Percentiles rank a stretch among this genome's conserved stretches.
phyloP scores from a whole-genome alignment of 2,113 vertebrate genomes.

The Tachysurus vachellii region DNA sequence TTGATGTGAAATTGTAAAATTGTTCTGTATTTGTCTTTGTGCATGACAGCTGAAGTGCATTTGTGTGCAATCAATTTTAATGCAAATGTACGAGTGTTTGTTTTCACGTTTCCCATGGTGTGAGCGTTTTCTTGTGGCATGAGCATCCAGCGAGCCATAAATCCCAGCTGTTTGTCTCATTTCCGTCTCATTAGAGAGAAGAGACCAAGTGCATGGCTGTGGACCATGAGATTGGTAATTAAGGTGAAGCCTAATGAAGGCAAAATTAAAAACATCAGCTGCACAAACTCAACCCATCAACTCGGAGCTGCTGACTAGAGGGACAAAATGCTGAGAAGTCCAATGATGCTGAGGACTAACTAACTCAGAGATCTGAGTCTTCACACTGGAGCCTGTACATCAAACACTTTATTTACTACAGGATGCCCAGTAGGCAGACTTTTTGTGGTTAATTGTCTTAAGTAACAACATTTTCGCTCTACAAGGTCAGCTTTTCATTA shows the following conservation, averaged over 20 bases:
- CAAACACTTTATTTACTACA: slow-evolving; percentile 35
- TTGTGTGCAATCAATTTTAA: slow-evolving; percentile 47
- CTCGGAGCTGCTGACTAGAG: slow-evolving; percentile 71
- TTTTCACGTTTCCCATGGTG: slow-evolving; percentile 45
- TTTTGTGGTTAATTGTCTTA: slow-evolving; percentile 40
- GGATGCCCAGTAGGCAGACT: slow-evolving; percentile 41
- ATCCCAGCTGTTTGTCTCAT: slow-evolving; percentile 74
- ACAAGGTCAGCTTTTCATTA: slow-evolving; percentile 49
- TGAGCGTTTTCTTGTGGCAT: slow-evolving; percentile 58
- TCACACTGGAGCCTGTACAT: slow-evolving; percentile 42
- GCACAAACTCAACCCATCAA: slow-evolving; percentile 73
- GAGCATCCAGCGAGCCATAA: slow-evolving; percentile 67
- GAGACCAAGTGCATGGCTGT: slow-evolving; percentile 71
- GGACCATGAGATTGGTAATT: slow-evolving; percentile 81
- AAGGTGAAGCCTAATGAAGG: slow-evolving; percentile 76
- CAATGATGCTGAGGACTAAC: slow-evolving; percentile 52
- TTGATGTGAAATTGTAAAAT: slow-evolving; percentile 7
- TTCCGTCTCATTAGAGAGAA: slow-evolving; percentile 75
- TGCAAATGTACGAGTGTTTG: slow-evolving; percentile 44
- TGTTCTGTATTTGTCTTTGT: slow-evolving; percentile 27
- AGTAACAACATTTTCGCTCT: slow-evolving; percentile 30
- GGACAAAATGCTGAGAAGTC: slow-evolving; percentile 56
- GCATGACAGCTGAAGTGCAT: slow-evolving; percentile 24
- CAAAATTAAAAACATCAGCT: slow-evolving; percentile 74
- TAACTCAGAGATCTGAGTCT: slow-evolving; percentile 47